phyloP scores from a whole-genome alignment of 2,888 invertebrate genomes.

The Hydrotaea diabolus region DNA sequence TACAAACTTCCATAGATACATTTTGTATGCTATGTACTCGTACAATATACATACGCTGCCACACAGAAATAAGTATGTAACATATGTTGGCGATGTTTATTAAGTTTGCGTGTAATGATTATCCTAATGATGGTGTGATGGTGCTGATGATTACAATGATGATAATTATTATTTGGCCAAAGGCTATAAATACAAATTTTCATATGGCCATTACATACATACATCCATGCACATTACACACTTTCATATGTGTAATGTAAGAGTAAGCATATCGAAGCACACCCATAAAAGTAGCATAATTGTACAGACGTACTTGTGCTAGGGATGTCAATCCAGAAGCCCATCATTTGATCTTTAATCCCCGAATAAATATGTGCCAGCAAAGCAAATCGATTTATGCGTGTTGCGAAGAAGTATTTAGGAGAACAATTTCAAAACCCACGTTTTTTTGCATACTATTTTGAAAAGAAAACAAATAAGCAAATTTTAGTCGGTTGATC shows the following conservation, averaged over 20 bases:
- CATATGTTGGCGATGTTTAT: constrained; percentile 60
- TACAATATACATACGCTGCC: too few relatives aligned
- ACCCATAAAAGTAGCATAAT: too few relatives aligned
- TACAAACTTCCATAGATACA: background rate
- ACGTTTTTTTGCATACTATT: too few relatives aligned
- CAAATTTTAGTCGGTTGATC: too few relatives aligned
- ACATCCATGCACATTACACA: background rate
- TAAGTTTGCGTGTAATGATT: constrained; percentile 62
- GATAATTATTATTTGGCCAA: constrained; percentile 43
- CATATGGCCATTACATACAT: background rate
- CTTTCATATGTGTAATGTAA: constrained; percentile 31
- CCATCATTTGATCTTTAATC: too few relatives aligned
- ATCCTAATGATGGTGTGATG: constrained; percentile 54
- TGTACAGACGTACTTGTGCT: too few relatives aligned
- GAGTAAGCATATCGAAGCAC: background rate
- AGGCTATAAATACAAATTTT: constrained; percentile 55
- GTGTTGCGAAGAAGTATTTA: too few relatives aligned
- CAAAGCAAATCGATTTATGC: too few relatives aligned
- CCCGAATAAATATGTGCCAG: too few relatives aligned
- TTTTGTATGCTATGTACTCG: background rate
- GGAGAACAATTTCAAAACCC: too few relatives aligned
- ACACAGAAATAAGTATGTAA: constrained; percentile 30
- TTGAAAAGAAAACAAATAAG: too few relatives aligned
- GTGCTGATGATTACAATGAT: background rate
- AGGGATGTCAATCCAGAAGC: background rate